These are phyloP conservation scores for Campylorhamphus procurvoides DNA, from an alignment of 2,113 vertebrate genomes.

Conservation along the genomic window DNA sequence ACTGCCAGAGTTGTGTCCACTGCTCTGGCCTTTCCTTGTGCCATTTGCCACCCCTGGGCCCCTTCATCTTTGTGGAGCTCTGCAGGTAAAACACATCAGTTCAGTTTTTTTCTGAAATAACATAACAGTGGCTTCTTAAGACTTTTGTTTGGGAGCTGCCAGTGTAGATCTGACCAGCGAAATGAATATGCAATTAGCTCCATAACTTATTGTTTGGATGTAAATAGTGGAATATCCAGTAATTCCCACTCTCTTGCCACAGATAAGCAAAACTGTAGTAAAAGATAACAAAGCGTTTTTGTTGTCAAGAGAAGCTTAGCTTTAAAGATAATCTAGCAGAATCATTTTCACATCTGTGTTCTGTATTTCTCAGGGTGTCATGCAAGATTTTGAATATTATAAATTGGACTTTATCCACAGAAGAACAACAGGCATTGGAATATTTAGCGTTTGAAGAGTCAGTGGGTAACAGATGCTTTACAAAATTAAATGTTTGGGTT, in stretches of 20 bases:
- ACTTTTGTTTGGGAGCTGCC: background rate
- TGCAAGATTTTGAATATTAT: background rate
- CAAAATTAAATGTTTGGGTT: conserved; percentile 59
- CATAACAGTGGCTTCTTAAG: too few relatives aligned
- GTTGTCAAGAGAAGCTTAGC: background rate
- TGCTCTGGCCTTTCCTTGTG: too few relatives aligned
- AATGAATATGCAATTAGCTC: background rate
- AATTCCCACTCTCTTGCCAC: background rate
- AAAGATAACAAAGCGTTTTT: background rate
- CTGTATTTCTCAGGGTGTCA: background rate
- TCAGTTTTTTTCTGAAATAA: background rate
- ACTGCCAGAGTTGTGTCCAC: fast-evolving
- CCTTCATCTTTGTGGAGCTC: fast-evolving
- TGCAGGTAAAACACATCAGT: background rate
- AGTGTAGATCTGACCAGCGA: background rate
- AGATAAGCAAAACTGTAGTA: background rate
- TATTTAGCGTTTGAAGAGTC: conserved; percentile 42
- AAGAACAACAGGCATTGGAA: background rate
- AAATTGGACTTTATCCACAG: background rate
- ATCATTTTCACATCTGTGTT: background rate
- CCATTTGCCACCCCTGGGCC: fast-evolving
- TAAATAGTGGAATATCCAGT: background rate
- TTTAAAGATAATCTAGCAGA: background rate
- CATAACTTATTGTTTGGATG: background rate
- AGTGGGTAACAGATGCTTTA: conserved; percentile 62